phyloP scores from a whole-genome alignment of 2,888 invertebrate genomes.

The Ochropacha duplaris region DNA sequence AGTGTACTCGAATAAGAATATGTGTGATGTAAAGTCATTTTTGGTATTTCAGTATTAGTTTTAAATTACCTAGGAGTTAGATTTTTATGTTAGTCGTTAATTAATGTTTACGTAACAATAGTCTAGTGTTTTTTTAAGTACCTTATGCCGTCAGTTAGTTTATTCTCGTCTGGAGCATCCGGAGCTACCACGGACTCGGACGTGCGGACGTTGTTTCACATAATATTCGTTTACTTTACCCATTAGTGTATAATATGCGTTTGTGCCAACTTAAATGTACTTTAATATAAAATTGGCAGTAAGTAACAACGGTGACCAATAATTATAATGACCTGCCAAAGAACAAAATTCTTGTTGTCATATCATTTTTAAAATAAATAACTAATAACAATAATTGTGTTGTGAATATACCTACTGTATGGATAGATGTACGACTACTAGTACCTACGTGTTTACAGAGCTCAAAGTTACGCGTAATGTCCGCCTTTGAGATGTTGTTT shows the following conservation, averaged over 20 bases:
- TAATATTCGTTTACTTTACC: slow-evolving; percentile 47
- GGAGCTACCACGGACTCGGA: slow-evolving; percentile 32
- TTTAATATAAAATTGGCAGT: slow-evolving; percentile 20
- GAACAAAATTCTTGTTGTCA: slow-evolving; percentile 57
- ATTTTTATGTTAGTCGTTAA: slow-evolving; percentile 78
- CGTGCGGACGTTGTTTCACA: slow-evolving; percentile 20
- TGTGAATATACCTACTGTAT: slow-evolving; percentile 62
- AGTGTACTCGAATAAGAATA: slow-evolving; percentile 46
- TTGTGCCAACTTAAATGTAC: slow-evolving; percentile 47
- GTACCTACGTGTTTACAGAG: slow-evolving; percentile 53
- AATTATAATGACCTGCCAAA: slow-evolving; percentile 39
- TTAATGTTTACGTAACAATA: slow-evolving; percentile 71
- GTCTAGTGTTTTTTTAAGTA: slow-evolving; percentile 65
- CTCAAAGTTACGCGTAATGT: slow-evolving; percentile 60
- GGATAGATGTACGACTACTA: slow-evolving; percentile 42
- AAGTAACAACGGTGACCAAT: slow-evolving; percentile 21
- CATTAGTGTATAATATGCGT: slow-evolving; percentile 39
- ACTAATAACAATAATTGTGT: slow-evolving; percentile 56
- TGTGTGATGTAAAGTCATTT: slow-evolving; percentile 61
- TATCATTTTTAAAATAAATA: slow-evolving; percentile 39
- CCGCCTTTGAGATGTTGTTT: slow-evolving; percentile 59
- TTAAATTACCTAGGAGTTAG: slow-evolving; percentile 72
- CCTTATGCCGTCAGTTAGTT: slow-evolving; percentile 62
- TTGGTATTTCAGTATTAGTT: slow-evolving; percentile 75
- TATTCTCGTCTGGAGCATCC: slow-evolving; percentile 41